A percentile compares a stretch with the other conserved stretches of the same genome.
Evolutionary conservation across 1,140 invertebrate species (phyloP).

Genomic region (Papilio aristodemus): DNA sequence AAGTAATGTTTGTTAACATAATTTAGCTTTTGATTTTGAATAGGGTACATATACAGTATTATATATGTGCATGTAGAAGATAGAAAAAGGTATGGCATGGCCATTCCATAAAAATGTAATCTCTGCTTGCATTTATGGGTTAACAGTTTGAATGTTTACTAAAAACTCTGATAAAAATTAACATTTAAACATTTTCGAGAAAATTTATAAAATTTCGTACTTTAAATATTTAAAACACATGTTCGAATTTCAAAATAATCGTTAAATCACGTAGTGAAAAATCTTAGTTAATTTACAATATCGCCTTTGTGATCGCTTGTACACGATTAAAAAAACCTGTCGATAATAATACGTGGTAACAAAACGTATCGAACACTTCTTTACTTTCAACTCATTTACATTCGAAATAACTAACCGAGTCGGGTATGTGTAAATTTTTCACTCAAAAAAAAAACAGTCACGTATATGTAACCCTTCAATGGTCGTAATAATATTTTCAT

Average conservation of each 20-base stretch:
- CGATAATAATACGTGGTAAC: constrained; percentile 26
- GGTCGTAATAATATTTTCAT: constrained; percentile 45
- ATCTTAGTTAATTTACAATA: constrained; percentile 25
- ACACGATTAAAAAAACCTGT: constrained; percentile 20
- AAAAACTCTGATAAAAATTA: no score
- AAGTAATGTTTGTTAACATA: no score
- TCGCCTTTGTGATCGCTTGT: constrained; percentile 8
- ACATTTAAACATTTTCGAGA: no score
- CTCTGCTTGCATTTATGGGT: no score
- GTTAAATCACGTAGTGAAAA: neutral
- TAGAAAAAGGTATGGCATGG: no score
- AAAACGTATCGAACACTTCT: constrained; percentile 31
- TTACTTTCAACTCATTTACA: constrained; percentile 34
- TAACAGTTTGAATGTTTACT: no score
- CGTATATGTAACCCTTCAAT: constrained; percentile 41
- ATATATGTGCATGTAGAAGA: no score
- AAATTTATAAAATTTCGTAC: neutral
- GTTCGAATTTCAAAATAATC: neutral
- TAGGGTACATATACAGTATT: no score
- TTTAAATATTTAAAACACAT: neutral
- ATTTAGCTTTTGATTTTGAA: no score
- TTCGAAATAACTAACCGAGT: constrained; percentile 31
- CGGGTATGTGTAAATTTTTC: constrained; percentile 33
- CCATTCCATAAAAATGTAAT: no score
- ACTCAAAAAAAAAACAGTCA: constrained; percentile 33